Conservation (phyloP, 2,113 vertebrate genomes). For the Carassius auratus region DNA sequence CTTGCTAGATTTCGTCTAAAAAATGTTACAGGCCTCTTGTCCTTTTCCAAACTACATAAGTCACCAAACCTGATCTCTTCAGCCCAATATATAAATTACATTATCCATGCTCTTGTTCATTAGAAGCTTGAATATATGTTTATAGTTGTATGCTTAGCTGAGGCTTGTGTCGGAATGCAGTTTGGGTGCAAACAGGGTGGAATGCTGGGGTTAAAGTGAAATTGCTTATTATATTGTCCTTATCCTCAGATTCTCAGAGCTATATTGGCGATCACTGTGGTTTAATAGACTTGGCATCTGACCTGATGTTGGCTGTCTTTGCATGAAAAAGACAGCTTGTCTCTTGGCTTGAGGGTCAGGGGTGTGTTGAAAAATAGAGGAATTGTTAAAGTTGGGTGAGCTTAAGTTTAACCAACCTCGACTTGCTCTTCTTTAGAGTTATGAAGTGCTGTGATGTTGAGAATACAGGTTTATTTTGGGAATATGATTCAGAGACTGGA, state of each 20-base stretch:
- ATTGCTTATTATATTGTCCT: neutral
- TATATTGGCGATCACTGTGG: neutral
- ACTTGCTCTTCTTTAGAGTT: neutral
- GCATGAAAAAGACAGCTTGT: neutral
- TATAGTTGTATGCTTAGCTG: constrained; percentile 17
- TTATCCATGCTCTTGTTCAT: neutral
- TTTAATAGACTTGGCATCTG: neutral
- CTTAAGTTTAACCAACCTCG: neutral
- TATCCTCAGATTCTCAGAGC: neutral
- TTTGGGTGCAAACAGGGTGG: neutral
- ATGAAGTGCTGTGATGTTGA: constrained; percentile 3
- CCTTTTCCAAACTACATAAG: neutral
- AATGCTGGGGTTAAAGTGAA: constrained; percentile 5
- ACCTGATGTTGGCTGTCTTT: constrained; percentile 7
- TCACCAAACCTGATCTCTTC: neutral
- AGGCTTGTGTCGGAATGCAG: constrained; percentile 32
- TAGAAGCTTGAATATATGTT: neutral
- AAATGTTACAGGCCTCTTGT: constrained; percentile 14
- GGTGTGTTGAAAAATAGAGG: constrained; percentile 17
- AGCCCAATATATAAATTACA: neutral
- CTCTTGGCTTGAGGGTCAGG: constrained; percentile 8
- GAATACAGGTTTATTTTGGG: constrained; percentile 6
- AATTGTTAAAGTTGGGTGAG: neutral
- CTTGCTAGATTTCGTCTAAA: constrained; percentile 28
- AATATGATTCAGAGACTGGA: neutral